Evolutionary conservation across 2,113 vertebrate genomes (phyloP).

Genomic region (Pluvianellus socialis): DNA sequence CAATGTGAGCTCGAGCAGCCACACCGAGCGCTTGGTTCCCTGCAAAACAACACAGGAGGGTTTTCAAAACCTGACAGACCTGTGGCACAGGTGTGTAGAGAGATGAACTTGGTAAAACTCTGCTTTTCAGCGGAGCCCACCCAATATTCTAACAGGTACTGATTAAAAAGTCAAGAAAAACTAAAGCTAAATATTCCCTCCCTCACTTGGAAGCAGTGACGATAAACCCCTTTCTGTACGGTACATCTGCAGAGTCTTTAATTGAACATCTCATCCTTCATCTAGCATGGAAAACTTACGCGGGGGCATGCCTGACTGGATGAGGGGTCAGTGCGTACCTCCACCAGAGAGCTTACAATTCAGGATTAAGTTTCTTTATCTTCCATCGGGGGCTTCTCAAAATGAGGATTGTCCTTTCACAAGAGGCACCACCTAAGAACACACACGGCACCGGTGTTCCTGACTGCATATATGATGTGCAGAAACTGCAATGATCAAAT

Average conservation of each 20-base stretch:
- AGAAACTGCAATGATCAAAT: not conserved
- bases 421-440: not conserved
- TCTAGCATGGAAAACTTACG: rapidly evolving
- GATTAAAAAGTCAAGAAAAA: not conserved
- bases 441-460: not conserved
- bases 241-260: not conserved
- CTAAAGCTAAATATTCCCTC: not conserved
- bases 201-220: not conserved
- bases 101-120: not conserved
- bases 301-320: not conserved
- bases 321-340: not conserved
- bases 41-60: not conserved
- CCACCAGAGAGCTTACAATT: not conserved
- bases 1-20: not conserved
- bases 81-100: not conserved
- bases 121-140: not conserved
- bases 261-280: not conserved
- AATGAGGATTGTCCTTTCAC: not conserved
- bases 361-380: not conserved
- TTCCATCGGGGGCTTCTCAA: not conserved
- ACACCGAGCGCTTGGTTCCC: not conserved
- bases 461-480: rapidly evolving
- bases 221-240: not conserved
- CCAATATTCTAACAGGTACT: not conserved
- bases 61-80: not conserved